These are phyloP conservation scores for Caenorhabditis becei DNA, from an alignment of 2,888 invertebrate genomes.

Conservation along the genomic window DNA sequence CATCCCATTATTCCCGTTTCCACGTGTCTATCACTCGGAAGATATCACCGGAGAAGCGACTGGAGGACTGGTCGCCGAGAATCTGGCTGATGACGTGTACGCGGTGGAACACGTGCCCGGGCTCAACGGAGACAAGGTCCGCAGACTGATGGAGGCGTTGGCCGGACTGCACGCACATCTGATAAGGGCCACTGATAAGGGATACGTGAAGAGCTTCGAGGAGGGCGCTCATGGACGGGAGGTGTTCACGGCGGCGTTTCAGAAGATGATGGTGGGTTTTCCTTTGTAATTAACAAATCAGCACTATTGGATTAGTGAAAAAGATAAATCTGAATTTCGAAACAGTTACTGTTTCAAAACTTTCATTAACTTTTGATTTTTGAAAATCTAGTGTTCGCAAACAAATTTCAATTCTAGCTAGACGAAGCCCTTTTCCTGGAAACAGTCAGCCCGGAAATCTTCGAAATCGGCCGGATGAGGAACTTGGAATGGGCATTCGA, in stretches of 20 bases:
- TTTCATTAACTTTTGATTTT: too few relatives aligned
- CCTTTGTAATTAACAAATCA: too few relatives aligned
- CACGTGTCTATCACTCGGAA: conserved; percentile 42
- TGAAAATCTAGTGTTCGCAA: too few relatives aligned
- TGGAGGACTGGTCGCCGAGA: conserved; percentile 53
- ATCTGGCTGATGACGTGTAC: conserved; percentile 17
- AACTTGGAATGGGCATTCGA: conserved; percentile 50
- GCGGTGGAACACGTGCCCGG: conserved; percentile 52
- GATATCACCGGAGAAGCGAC: conserved; percentile 28
- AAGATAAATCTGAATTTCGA: too few relatives aligned
- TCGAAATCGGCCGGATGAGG: conserved; percentile 31
- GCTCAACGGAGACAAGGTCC: conserved; percentile 31
- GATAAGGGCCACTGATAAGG: conserved; percentile 25
- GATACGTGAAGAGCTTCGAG: conserved; percentile 26
- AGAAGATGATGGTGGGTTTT: conserved; percentile 24
- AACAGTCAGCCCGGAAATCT: neutral
- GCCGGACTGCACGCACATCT: conserved; percentile 39
- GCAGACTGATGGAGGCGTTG: conserved; percentile 35
- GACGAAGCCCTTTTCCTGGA: conserved; percentile 18
- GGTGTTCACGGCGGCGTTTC: conserved; percentile 13
- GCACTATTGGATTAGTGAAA: too few relatives aligned
- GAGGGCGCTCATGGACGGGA: conserved; percentile 45
- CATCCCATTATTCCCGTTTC: conserved; percentile 45
- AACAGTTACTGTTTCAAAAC: too few relatives aligned
- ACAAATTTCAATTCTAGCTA: conserved; percentile 22